Evolutionary conservation across 2,888 invertebrate species (phyloP), one percentile per base, ranked within the genome.

Genomic region (Acrocyrtus sp.): DNA sequence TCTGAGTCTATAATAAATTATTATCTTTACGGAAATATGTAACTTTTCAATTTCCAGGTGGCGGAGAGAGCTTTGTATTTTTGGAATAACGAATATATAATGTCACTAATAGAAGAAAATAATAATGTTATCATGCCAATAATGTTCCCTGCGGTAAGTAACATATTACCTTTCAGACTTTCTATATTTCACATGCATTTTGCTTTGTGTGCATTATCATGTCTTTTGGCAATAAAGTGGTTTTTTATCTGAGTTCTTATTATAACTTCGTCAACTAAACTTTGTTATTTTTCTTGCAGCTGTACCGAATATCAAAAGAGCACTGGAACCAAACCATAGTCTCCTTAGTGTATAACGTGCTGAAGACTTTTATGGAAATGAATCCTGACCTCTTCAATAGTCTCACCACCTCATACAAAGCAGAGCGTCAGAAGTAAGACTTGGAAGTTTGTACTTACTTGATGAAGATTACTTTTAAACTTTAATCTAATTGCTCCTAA

Each of bases 241-340:
- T n/a, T 12, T 39, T 10, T 39, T 6, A 6, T 39, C 12, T 39
- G 12, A 39, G 12, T 39, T 10, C 12, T 39, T 51, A 17, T 51
- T n/a, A 51, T 51, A 17, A 26, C 51, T 51, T 26, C 19, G 4
- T 26, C n/a, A 26, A 26, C 51, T n/a, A n/a, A n/a, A n/a, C n/a
- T n/a, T n/a, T n/a, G n/a, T n/a, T n/a, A n/a, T n/a, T n/a, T n/a
- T n/a, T n/a, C n/a, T 24, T 26, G 21, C n/a, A 12, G 19, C 57
- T 99, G 84, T 99, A 99, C 88, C 94, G 96, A 84, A 97, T 97
- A 86, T 96, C 96, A 85, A 98, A 98, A 89, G 97, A 98, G 86
- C 99, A 99, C 87, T 99, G 99, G 99, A 99, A 99, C 88, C 98
- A 98, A 87, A 99, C 98, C 80, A 99, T 99, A 83, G 95, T 99